Conservation (phyloP, 1,140 invertebrate species). For the Aphidius gifuensis region DNA sequence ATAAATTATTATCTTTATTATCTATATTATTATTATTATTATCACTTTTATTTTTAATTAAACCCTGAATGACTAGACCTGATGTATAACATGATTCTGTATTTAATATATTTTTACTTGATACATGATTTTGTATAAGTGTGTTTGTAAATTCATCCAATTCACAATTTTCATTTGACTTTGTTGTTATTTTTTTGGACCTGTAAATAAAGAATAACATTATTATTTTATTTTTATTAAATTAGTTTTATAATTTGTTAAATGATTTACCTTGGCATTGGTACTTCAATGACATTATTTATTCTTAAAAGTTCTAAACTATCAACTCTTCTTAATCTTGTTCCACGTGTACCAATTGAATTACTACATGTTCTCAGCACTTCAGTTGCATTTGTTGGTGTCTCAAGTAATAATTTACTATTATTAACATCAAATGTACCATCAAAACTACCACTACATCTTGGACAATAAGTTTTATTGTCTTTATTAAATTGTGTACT, state of each 20-base stretch:
- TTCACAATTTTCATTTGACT: constrained; percentile 27
- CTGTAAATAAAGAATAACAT: constrained; percentile 31
- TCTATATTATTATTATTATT: constrained; percentile 27
- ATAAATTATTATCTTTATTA: constrained; percentile 1
- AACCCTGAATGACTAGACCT: constrained; percentile 50
- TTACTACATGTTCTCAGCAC: constrained; percentile 41
- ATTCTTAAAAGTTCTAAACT: constrained; percentile 47
- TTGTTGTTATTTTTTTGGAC: constrained; percentile 29
- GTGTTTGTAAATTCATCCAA: constrained; percentile 44
- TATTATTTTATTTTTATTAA: constrained; percentile 1
- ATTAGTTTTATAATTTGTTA: background rate
- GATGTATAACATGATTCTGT: constrained; percentile 39
- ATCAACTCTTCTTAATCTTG: constrained; percentile 31
- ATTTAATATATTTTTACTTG: constrained; percentile 21
- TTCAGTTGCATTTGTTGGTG: constrained; percentile 48
- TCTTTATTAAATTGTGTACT: constrained; percentile 25
- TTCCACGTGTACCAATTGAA: constrained; percentile 26
- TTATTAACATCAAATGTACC: constrained; percentile 33
- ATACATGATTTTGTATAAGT: constrained; percentile 36
- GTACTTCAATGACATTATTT: constrained; percentile 60
- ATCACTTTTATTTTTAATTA: constrained; percentile 37
- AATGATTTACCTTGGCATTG: constrained; percentile 51
- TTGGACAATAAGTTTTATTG: constrained; percentile 33
- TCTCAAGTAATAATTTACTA: constrained; percentile 41
- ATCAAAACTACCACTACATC: constrained; percentile 33